phyloP scores from a whole-genome alignment of 1,140 invertebrate species.

The Melipona quadrifasciata region DNA sequence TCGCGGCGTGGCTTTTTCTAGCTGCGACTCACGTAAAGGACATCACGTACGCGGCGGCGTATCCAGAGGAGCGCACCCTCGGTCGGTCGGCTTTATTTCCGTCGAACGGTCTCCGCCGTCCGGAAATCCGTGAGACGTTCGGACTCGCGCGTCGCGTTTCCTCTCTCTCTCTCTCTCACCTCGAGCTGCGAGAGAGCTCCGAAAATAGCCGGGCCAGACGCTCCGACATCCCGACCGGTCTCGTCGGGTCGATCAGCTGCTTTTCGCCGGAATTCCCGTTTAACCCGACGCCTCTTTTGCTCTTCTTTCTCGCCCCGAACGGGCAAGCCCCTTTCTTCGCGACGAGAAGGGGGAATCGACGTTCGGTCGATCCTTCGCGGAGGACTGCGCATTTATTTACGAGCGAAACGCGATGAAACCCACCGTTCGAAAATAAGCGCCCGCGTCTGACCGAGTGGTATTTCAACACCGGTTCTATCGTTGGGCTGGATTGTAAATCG shows the following conservation, averaged over 20 bases:
- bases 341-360: neutral
- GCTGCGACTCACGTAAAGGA: conserved; percentile 45
- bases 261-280: conserved; percentile 26
- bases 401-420: neutral
- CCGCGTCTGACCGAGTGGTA: neutral
- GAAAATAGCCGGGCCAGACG: conserved; percentile 54
- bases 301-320: neutral
- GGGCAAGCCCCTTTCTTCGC: too few relatives aligned
- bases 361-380: neutral
- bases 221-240: conserved; percentile 8
- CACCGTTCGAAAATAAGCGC: neutral
- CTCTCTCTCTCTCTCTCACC: too few relatives aligned
- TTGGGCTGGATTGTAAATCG: neutral
- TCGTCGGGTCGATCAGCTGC: conserved; percentile 44
- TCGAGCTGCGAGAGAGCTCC: conserved; percentile 3
- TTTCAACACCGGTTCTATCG: neutral
- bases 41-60: conserved; percentile 32
- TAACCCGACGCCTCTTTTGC: conserved; percentile 22
- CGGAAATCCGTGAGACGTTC: conserved; percentile 58
- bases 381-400: conserved; percentile 9
- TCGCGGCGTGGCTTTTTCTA: conserved; percentile 21
- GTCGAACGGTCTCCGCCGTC: conserved; percentile 40
- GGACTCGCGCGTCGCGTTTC: conserved; percentile 25
- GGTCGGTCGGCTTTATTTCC: conserved; percentile 47
- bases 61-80: too few relatives aligned